Evolutionary conservation across 2,888 invertebrate species (phyloP).

Genomic region (Aphodius granarius): DNA sequence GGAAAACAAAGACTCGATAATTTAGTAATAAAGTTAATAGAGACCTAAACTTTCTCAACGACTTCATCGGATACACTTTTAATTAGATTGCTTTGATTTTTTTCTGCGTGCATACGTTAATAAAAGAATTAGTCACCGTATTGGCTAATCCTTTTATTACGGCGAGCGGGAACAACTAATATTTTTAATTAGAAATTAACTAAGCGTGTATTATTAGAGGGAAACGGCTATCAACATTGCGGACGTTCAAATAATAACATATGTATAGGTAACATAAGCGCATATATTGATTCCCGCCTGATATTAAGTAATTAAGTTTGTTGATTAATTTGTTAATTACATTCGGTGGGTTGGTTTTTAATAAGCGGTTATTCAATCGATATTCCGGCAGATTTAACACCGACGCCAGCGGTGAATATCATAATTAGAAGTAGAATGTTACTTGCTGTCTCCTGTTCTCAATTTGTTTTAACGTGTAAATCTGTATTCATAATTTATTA

Average conservation of each 20-base stretch:
- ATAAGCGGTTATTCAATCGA: slow-evolving; percentile 1
- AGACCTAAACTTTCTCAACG: not conserved
- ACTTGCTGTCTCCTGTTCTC: too few species aligned
- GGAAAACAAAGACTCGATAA: too few species aligned
- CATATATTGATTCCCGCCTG: not conserved
- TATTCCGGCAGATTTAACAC: slow-evolving; percentile 3
- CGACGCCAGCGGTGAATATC: too few species aligned
- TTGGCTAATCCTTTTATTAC: too few species aligned
- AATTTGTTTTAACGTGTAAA: too few species aligned
- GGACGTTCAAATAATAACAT: not conserved
- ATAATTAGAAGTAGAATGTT: too few species aligned
- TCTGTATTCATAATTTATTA: too few species aligned
- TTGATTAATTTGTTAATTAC: slow-evolving; percentile 14
- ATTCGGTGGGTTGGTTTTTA: not conserved
- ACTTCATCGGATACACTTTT: not conserved
- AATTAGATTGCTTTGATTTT: not conserved
- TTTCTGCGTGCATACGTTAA: too few species aligned
- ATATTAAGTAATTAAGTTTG: slow-evolving; percentile 10
- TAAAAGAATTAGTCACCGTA: not conserved
- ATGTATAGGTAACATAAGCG: not conserved
- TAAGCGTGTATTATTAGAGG: not conserved
- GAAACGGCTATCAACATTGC: not conserved
- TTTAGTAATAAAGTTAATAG: not conserved
- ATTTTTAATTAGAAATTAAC: slow-evolving; percentile 8
- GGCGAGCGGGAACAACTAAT: not conserved